A percentile compares a stretch with the other conserved stretches of the same genome.
Evolutionary conservation across 2,797 vertebrate species (phyloP).

Genomic region (Ptychadena robeensis): DNA sequence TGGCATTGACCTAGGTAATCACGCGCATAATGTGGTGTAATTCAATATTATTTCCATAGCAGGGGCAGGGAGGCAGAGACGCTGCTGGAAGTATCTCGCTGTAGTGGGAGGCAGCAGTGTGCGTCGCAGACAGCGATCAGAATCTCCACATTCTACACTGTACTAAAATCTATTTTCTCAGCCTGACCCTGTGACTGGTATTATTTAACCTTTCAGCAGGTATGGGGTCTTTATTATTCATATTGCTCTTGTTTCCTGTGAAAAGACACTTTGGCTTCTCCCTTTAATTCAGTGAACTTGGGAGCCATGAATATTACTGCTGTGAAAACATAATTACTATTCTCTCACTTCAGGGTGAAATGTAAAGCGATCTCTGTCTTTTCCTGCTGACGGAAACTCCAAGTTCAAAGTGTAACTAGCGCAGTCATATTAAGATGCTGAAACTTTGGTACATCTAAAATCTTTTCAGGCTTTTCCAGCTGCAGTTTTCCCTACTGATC

Average conservation of each 20-base stretch:
- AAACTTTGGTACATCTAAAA: no score
- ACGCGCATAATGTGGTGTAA: conserved; percentile 28
- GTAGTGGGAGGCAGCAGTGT: conserved; percentile 11
- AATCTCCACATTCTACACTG: conserved; percentile 67
- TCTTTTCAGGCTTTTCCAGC: no score
- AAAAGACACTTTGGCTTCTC: conserved; percentile 53
- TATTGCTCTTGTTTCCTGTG: conserved; percentile 59
- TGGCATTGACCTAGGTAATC: conserved; percentile 19
- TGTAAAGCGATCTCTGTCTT: conserved; percentile 4
- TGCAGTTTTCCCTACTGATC: no score
- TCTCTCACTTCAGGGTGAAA: not conserved
- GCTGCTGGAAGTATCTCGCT: not conserved
- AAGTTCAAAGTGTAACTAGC: not conserved
- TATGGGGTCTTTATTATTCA: conserved; percentile 13
- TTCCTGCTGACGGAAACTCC: not conserved
- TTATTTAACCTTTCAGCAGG: conserved; percentile 66
- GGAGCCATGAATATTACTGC: conserved; percentile 20
- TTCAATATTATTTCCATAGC: conserved; percentile 16
- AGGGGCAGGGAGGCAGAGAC: conserved; percentile 23
- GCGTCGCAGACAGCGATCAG: not conserved
- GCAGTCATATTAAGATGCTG: not conserved
- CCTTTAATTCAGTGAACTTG: not conserved
- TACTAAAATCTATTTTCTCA: conserved; percentile 66
- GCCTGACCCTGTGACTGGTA: conserved; percentile 65
- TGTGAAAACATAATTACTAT: conserved; percentile 28